Evolutionary conservation across 2,888 invertebrate species (phyloP).

Genomic region (Orthonevra nobilis): DNA sequence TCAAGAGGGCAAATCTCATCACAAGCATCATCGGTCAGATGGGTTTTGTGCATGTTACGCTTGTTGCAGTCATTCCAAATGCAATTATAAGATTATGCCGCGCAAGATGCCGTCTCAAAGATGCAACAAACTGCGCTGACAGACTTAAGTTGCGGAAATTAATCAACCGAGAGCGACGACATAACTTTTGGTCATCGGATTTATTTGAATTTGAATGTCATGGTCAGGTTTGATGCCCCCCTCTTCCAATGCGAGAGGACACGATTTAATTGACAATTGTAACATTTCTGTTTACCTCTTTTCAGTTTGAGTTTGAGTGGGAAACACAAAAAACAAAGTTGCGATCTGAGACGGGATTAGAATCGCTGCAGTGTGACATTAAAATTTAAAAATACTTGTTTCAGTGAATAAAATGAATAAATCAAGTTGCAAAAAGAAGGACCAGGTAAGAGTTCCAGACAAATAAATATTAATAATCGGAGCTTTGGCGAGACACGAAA

Average conservation of each 20-base stretch:
- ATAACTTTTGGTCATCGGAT: conserved; percentile 38
- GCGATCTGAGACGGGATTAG: conserved; percentile 19
- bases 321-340: conserved; percentile 22
- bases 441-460: conserved; percentile 46
- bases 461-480: conserved; percentile 63
- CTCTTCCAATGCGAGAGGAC: not conserved
- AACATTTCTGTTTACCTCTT: not conserved
- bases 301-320: not conserved
- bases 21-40: conserved; percentile 44
- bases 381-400: conserved; percentile 28
- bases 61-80: conserved; percentile 54
- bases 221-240: conserved; percentile 37
- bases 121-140: conserved; percentile 22
- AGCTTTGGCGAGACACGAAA: conserved; percentile 37
- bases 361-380: conserved; percentile 37
- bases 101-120: conserved; percentile 25
- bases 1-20: conserved; percentile 25
- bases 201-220: conserved; percentile 50
- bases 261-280: conserved; percentile 44
- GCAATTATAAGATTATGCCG: conserved; percentile 56
- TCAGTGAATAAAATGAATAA: conserved; percentile 42
- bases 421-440: conserved; percentile 12
- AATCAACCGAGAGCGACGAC: conserved; percentile 36
- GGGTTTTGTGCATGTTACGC: conserved; percentile 60
- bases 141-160: conserved; percentile 43